Percentiles rank a stretch among this genome's conserved stretches.
These are phyloP conservation scores for Eristalinus sepulchralis DNA, from an alignment of 2,888 invertebrate species.

Conservation along the genomic window DNA sequence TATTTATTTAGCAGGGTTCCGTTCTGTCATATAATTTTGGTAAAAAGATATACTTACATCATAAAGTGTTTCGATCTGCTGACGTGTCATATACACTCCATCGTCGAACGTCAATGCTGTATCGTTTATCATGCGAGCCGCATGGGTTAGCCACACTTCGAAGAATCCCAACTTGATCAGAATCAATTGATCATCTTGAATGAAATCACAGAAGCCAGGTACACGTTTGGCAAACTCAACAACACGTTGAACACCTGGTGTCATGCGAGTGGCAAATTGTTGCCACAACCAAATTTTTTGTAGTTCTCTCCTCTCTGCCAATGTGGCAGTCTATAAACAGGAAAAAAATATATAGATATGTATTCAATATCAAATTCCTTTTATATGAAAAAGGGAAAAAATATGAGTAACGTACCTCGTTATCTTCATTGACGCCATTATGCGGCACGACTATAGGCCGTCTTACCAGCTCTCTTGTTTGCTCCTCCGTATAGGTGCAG, in stretches of 20 bases:
- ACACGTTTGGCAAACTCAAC: constrained; percentile 98
- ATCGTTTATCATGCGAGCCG: constrained; percentile 89
- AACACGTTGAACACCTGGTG: constrained; percentile 94
- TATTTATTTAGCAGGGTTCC: too few species aligned
- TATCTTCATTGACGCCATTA: constrained; percentile 77
- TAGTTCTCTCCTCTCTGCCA: constrained; percentile 86
- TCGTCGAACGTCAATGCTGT: constrained; percentile 93
- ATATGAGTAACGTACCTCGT: constrained; percentile 44
- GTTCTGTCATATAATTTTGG: too few species aligned
- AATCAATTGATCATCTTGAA: constrained; percentile 98
- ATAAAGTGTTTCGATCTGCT: constrained; percentile 93
- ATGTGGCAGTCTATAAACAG: constrained; percentile 82
- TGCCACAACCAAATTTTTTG: constrained; percentile 93
- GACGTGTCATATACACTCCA: constrained; percentile 90
- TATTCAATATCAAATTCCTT: background rate
- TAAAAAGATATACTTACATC: constrained; percentile 85
- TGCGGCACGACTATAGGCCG: constrained; percentile 86
- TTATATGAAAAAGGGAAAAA: background rate
- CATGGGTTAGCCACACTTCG: constrained; percentile 96
- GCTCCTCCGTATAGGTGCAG: constrained; percentile 94
- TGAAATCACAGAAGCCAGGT: constrained; percentile 94
- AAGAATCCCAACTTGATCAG: constrained; percentile 98
- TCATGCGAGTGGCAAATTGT: constrained; percentile 91
- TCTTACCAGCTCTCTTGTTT: constrained; percentile 86
- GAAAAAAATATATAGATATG: background rate